phyloP scores from a whole-genome alignment of 1,140 invertebrate genomes.

The Hetaerina americana region DNA sequence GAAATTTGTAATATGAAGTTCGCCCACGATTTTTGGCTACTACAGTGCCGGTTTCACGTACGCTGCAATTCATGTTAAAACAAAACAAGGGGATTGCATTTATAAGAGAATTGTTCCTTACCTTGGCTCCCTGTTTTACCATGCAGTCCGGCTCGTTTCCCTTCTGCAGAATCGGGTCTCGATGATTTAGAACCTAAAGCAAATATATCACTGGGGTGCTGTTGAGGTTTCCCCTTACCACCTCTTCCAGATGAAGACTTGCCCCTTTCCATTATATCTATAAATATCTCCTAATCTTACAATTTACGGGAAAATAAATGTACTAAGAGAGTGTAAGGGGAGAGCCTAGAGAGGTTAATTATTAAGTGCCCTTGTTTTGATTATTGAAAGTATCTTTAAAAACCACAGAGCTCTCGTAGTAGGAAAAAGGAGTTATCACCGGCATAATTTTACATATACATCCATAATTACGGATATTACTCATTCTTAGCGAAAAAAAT shows the following conservation, averaged over 20 bases:
- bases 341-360: no score
- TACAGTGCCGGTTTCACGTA: slow-evolving; percentile 30
- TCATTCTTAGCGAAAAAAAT: no score
- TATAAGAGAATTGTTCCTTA: slow-evolving; percentile 21
- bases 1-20: slow-evolving; percentile 27
- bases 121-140: slow-evolving; percentile 33
- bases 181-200: slow-evolving; percentile 42
- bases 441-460: no score
- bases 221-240: slow-evolving; percentile 45
- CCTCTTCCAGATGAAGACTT: slow-evolving; percentile 37
- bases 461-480: no score
- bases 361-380: no score
- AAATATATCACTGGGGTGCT: slow-evolving; percentile 45
- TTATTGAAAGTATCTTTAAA: no score
- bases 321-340: no score
- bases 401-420: no score
- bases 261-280: slow-evolving; percentile 42
- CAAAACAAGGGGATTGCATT: neutral
- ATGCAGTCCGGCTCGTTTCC: slow-evolving; percentile 36
- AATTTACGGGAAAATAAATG: no score
- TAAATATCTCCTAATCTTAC: neutral
- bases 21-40: slow-evolving; percentile 29
- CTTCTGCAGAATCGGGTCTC: slow-evolving; percentile 32
- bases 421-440: no score
- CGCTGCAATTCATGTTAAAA: no score